Percentiles rank a stretch among this genome's conserved stretches.
phyloP scores from a whole-genome alignment of 2,113 vertebrate species.

The Nematolebias whitei region DNA sequence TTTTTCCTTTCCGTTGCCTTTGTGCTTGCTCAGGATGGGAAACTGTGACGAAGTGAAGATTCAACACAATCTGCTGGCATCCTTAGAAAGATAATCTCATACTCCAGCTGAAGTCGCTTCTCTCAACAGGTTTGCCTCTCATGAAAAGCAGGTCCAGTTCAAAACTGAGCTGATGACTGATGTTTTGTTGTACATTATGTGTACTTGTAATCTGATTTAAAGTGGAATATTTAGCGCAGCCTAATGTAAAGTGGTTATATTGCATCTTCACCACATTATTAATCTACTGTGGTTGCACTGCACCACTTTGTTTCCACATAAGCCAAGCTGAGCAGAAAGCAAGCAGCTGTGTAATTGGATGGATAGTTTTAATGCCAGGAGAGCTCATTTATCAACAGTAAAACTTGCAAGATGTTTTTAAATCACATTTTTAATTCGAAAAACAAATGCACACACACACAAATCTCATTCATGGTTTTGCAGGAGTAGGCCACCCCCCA shows the following conservation, averaged over 20 bases:
- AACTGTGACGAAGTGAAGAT: too few relatives aligned
- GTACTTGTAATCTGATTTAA: conserved; percentile 28
- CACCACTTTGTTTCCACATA: conserved; percentile 16
- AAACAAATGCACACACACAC: neutral
- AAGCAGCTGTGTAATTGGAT: conserved; percentile 35
- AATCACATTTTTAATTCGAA: conserved; percentile 3
- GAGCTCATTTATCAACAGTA: conserved; percentile 50
- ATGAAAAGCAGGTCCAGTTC: neutral
- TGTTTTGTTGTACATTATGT: conserved; percentile 12
- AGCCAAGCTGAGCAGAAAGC: conserved; percentile 14
- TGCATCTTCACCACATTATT: conserved; percentile 9
- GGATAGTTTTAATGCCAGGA: conserved; percentile 26
- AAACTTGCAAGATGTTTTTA: neutral
- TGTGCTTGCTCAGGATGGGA: too few relatives aligned
- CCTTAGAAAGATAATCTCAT: too few relatives aligned
- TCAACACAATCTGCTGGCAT: too few relatives aligned
- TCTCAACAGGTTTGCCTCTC: neutral
- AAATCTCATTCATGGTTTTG: conserved; percentile 5
- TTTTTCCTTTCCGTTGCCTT: too few relatives aligned
- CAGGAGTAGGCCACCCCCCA: too few relatives aligned
- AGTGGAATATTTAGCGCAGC: neutral
- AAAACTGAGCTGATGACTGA: neutral
- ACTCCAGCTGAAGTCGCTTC: neutral
- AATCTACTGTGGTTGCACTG: conserved; percentile 31
- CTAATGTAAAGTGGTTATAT: conserved; percentile 4